These are phyloP conservation scores for Leucophenga montana DNA, from an alignment of 2,888 invertebrate genomes.

Conservation along the genomic window DNA sequence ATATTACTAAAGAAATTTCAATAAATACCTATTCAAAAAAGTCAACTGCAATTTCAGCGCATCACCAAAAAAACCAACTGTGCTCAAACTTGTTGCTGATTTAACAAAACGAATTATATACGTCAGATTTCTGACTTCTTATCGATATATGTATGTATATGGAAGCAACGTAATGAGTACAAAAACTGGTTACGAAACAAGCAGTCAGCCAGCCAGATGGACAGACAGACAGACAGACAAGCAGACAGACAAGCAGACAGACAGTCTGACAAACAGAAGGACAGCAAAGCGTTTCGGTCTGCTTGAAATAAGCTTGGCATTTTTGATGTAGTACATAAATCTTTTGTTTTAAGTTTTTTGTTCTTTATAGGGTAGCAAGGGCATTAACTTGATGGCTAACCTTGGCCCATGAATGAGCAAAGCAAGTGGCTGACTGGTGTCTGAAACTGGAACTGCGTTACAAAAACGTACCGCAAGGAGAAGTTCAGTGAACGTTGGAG, in stretches of 20 bases:
- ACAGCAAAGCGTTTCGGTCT: not conserved
- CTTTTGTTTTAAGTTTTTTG: not conserved
- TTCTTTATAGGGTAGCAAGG: constrained; percentile 12
- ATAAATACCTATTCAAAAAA: too few species aligned
- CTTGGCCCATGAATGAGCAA: constrained; percentile 28
- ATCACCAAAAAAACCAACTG: not conserved
- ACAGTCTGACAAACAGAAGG: not conserved
- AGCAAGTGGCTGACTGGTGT: not conserved
- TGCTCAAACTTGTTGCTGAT: constrained; percentile 6
- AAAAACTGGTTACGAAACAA: constrained; percentile 19
- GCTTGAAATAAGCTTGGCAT: not conserved
- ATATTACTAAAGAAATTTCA: too few species aligned
- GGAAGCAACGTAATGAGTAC: not conserved
- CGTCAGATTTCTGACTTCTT: constrained; percentile 2
- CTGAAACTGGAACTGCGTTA: not conserved
- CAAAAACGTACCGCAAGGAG: not conserved
- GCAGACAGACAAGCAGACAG: not conserved
- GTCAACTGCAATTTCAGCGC: too few species aligned
- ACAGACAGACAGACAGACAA: not conserved
- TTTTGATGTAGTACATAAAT: not conserved
- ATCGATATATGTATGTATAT: too few species aligned
- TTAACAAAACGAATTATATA: constrained; percentile 1
- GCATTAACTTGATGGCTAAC: constrained; percentile 26
- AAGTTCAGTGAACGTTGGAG: not conserved
- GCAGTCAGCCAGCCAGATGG: not conserved